phyloP scores from a whole-genome alignment of 2,797 vertebrate genomes.

The Molossus alvarezi region DNA sequence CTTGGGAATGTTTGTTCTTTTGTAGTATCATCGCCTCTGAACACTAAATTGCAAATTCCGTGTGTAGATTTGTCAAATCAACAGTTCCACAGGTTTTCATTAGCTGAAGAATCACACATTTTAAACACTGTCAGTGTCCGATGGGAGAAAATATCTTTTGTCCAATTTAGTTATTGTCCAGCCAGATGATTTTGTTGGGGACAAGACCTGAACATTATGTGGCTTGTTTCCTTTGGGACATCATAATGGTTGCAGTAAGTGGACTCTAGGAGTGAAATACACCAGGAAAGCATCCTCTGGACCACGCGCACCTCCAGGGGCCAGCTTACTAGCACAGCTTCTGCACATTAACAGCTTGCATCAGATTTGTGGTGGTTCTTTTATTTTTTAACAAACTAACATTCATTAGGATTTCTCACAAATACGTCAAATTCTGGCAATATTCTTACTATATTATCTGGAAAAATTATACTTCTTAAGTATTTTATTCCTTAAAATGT shows the following conservation, averaged over 20 bases:
- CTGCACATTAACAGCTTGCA: neutral
- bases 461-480: conserved; percentile 35
- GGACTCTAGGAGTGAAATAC: neutral
- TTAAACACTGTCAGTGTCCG: neutral
- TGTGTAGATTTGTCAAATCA: neutral
- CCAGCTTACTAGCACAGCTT: neutral
- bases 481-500: conserved; percentile 28
- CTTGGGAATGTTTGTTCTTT: neutral
- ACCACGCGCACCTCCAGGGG: neutral
- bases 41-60: neutral
- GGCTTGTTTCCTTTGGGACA: neutral
- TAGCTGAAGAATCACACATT: neutral
- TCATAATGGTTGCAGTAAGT: neutral
- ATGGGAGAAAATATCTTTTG: neutral
- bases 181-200: neutral
- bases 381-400: conserved; percentile 4
- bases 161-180: neutral
- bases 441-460: neutral
- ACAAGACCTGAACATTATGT: neutral
- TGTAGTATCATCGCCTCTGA: neutral
- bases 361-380: neutral
- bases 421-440: neutral
- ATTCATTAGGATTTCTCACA: neutral
- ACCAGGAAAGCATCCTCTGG: neutral
- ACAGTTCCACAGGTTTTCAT: neutral